Percentiles rank a stretch among this genome's conserved stretches.
Evolutionary conservation across 1,140 invertebrate genomes (phyloP).

Genomic region (Laodelphax striatellus): DNA sequence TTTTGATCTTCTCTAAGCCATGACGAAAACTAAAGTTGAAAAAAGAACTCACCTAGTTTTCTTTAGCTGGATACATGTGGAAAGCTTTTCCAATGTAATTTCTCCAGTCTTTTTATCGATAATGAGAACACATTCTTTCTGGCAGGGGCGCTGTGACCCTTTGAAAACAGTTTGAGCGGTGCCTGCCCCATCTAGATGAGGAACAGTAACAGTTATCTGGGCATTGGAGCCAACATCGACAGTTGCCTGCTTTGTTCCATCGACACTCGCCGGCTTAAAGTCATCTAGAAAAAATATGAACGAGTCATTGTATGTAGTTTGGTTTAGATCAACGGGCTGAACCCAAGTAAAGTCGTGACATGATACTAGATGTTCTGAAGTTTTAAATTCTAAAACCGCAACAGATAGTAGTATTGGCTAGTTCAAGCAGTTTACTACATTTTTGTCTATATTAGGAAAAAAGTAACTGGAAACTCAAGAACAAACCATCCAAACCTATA

Average conservation of each 20-base stretch:
- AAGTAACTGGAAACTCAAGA: too few species aligned
- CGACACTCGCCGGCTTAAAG: conserved; percentile 93
- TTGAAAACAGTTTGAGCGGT: conserved; percentile 86
- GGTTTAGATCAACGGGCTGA: too few species aligned
- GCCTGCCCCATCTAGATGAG: conserved; percentile 76
- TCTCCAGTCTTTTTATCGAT: conserved; percentile 84
- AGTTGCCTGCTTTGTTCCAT: conserved; percentile 76
- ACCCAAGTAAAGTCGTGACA: too few species aligned
- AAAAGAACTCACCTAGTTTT: conserved; percentile 57
- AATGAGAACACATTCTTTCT: conserved; percentile 90
- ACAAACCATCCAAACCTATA: too few species aligned
- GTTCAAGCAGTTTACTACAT: too few species aligned
- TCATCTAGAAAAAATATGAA: conserved; percentile 61
- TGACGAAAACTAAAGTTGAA: too few species aligned
- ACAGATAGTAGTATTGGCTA: too few species aligned
- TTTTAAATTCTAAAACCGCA: too few species aligned
- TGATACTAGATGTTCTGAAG: too few species aligned
- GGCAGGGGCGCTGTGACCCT: conserved; percentile 79
- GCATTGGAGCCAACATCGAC: conserved; percentile 80
- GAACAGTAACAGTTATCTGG: conserved; percentile 84
- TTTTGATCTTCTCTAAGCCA: too few species aligned
- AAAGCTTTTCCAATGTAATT: conserved; percentile 83
- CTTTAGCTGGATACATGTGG: conserved; percentile 85
- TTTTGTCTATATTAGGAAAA: too few species aligned
- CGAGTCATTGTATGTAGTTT: too few species aligned